Evolutionary conservation across 2,797 vertebrate species (phyloP).

Genomic region (Crenuchus spilurus): DNA sequence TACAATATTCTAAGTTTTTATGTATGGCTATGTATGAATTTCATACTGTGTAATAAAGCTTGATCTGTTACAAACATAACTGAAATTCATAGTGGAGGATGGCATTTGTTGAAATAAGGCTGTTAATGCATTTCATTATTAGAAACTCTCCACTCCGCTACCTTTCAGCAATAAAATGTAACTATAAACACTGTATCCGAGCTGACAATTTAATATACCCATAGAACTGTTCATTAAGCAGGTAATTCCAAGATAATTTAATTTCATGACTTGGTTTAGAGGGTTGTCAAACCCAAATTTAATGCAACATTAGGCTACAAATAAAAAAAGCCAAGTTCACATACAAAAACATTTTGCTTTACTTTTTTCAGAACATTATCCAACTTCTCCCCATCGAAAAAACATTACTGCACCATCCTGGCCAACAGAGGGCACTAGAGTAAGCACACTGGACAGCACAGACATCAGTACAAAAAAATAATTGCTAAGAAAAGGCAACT

Average conservation of each 20-base stretch:
- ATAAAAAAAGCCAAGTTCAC: conserved; percentile 41
- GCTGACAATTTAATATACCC: background rate
- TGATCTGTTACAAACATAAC: no score
- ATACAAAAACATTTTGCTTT: conserved; percentile 47
- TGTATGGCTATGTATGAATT: no score
- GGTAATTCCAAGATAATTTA: background rate
- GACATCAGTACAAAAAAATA: conserved; percentile 76
- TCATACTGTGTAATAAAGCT: no score
- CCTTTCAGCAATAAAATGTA: background rate
- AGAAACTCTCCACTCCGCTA: background rate
- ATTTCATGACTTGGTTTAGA: conserved; percentile 19
- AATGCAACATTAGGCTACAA: conserved; percentile 47
- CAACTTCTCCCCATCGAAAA: conserved; percentile 53
- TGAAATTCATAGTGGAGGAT: no score
- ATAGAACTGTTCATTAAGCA: background rate
- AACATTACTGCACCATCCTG: conserved; percentile 63
- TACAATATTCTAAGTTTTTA: no score
- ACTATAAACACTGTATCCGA: no score
- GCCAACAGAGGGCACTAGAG: conserved; percentile 75
- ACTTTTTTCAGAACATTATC: conserved; percentile 54
- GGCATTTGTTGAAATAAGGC: no score
- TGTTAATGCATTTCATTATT: background rate
- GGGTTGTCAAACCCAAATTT: conserved; percentile 41
- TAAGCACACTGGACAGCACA: conserved; percentile 78
- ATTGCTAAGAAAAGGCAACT: conserved; percentile 79